Conservation (phyloP, 2,113 vertebrate species). For the Hucho hucho region DNA sequence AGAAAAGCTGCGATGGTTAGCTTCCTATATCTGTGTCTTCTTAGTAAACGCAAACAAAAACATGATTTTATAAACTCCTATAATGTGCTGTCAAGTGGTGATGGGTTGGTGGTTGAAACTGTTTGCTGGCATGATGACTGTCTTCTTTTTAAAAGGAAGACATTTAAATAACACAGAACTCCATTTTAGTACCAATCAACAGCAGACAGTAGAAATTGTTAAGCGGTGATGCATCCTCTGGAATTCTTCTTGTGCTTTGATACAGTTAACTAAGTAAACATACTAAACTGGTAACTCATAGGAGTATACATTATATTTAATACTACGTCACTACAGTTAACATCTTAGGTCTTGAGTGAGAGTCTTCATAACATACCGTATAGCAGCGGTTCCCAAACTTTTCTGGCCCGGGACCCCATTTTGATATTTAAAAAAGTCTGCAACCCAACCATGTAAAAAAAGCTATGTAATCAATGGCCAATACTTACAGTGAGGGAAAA, state of each 20-base stretch:
- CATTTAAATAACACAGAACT: conserved; percentile 66
- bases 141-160: conserved; percentile 44
- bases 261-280: conserved; percentile 38
- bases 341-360: conserved; percentile 1
- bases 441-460: too few species aligned
- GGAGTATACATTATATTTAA: background rate
- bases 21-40: conserved; percentile 71
- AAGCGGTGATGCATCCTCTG: conserved; percentile 45
- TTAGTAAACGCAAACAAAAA: conserved; percentile 73
- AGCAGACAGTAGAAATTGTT: conserved; percentile 51
- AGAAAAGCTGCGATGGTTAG: conserved; percentile 55
- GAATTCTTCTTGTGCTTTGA: conserved; percentile 56
- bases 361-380: background rate
- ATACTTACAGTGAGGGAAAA: too few species aligned
- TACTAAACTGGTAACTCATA: background rate
- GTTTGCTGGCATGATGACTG: conserved; percentile 26
- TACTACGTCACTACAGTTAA: background rate
- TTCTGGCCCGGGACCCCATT: too few species aligned
- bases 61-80: conserved; percentile 56
- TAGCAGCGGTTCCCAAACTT: background rate
- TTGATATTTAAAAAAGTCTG: too few species aligned
- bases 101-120: conserved; percentile 64
- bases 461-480: too few species aligned
- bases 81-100: conserved; percentile 76
- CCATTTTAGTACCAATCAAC: conserved; percentile 27